Conservation (phyloP, 2,888 invertebrate genomes). For the Campaea margaritaria region DNA sequence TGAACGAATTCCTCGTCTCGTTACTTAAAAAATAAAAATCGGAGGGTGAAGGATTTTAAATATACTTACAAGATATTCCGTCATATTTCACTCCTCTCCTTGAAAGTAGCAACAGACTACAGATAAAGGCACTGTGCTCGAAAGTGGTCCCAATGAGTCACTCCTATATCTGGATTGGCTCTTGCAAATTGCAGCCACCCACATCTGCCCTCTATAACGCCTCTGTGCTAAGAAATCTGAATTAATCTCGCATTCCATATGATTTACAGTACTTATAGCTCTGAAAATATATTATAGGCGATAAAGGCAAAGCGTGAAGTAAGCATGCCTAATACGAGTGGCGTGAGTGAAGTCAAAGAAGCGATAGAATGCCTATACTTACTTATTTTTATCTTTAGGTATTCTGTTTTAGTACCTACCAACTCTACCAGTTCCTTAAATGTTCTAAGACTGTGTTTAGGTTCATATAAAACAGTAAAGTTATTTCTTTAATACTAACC, state of each 20-base stretch:
- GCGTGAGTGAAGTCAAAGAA: slow-evolving; percentile 18
- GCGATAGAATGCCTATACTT: slow-evolving; percentile 6
- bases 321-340: slow-evolving; percentile 33
- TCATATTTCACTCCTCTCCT: slow-evolving; percentile 34
- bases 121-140: slow-evolving; percentile 47
- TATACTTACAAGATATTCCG: slow-evolving; percentile 2
- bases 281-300: slow-evolving; percentile 32
- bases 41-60: neutral
- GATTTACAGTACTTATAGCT: slow-evolving; percentile 41
- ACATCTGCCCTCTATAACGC: slow-evolving; percentile 48
- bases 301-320: slow-evolving; percentile 36
- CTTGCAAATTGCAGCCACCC: slow-evolving; percentile 43
- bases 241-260: slow-evolving; percentile 36
- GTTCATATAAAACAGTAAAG: too few species aligned
- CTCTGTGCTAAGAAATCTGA: slow-evolving; percentile 22
- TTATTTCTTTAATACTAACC: too few species aligned
- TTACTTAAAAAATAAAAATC: too few species aligned
- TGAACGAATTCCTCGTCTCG: too few species aligned
- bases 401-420: too few species aligned
- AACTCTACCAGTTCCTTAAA: too few species aligned
- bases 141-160: slow-evolving; percentile 57
- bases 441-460: too few species aligned
- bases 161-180: slow-evolving; percentile 60
- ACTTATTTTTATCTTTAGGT: too few species aligned
- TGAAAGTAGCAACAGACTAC: slow-evolving; percentile 24